phyloP scores from a whole-genome alignment of 2,888 invertebrate genomes.

The Ceramica pisi region DNA sequence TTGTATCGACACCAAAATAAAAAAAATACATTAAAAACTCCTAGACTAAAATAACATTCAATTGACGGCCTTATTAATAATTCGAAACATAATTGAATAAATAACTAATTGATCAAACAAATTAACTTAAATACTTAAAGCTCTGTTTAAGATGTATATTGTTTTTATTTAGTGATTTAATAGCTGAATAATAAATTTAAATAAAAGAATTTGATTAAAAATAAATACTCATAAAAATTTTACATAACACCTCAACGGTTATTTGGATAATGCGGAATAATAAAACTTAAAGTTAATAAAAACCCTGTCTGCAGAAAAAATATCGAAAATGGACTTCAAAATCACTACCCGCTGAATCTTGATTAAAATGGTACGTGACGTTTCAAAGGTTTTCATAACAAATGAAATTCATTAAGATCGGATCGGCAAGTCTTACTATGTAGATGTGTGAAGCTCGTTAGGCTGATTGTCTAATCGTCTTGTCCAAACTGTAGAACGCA shows the following conservation, averaged over 20 bases:
- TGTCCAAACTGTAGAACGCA: slow-evolving; percentile 26
- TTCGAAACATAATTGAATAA: no score
- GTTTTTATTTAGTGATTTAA: neutral
- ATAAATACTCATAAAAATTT: neutral
- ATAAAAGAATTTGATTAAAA: neutral
- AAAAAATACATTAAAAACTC: no score
- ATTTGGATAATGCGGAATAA: neutral
- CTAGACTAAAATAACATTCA: no score
- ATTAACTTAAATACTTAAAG: neutral
- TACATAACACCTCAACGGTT: neutral
- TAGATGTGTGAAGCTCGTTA: slow-evolving; percentile 56
- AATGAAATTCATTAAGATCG: slow-evolving; percentile 34
- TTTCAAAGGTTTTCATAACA: slow-evolving; percentile 30
- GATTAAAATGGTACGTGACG: slow-evolving; percentile 13
- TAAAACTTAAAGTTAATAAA: neutral
- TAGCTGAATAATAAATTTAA: neutral
- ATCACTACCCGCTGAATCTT: slow-evolving; percentile 2
- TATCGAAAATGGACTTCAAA: neutral
- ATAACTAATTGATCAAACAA: neutral
- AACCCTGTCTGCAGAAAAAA: neutral
- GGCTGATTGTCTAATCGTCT: slow-evolving; percentile 57
- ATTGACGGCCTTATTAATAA: no score
- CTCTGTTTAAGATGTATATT: neutral
- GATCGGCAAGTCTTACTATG: slow-evolving; percentile 33
- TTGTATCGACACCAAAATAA: no score